Conservation (phyloP, 1,140 invertebrate genomes). For the Ceratosolen fusciceps region DNA sequence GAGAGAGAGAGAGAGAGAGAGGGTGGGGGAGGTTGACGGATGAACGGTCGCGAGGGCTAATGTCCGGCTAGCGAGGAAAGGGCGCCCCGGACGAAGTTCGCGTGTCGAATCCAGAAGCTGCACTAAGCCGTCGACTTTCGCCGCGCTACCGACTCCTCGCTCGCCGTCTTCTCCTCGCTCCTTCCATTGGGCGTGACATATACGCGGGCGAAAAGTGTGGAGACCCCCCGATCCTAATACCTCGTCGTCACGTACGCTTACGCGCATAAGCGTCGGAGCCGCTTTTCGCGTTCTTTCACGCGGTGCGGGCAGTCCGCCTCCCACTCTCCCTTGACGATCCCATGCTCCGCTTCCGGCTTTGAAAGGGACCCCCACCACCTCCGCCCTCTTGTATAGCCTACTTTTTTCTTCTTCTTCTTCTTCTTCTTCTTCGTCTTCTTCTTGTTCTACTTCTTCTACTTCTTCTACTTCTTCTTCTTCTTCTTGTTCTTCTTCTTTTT, state of each 20-base stretch:
- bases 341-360: constrained; percentile 6
- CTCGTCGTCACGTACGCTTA: constrained; percentile 34
- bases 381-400: too few relatives aligned
- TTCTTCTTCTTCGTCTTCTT: too few relatives aligned
- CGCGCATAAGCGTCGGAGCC: background rate
- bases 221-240: constrained; percentile 21
- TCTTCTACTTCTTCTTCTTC: too few relatives aligned
- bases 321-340: background rate
- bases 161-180: constrained; percentile 4
- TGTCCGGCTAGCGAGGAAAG: background rate
- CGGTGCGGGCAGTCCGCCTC: background rate
- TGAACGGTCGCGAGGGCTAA: too few relatives aligned
- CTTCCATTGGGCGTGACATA: constrained; percentile 3
- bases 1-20: too few relatives aligned
- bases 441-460: too few relatives aligned
- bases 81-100: constrained; percentile 40
- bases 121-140: constrained; percentile 52
- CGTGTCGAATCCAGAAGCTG: constrained; percentile 56
- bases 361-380: background rate
- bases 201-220: background rate
- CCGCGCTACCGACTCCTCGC: background rate
- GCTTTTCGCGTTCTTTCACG: constrained; percentile 27
- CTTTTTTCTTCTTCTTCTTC: too few relatives aligned
- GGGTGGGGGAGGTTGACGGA: too few relatives aligned
- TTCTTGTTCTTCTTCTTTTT: too few relatives aligned